phyloP scores from a whole-genome alignment of 1,140 invertebrate genomes.

The Mamestra configurata region DNA sequence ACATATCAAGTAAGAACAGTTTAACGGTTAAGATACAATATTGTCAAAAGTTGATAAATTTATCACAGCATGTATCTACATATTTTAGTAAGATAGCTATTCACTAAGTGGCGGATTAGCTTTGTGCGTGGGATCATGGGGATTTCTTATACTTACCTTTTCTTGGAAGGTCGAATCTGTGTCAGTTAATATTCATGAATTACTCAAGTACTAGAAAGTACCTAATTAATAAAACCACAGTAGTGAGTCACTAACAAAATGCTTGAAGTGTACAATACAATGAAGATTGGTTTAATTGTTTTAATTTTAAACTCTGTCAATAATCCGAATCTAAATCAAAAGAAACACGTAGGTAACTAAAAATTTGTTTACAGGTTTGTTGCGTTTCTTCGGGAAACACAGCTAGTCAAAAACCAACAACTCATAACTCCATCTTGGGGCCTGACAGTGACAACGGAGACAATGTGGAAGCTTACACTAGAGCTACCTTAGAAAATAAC shows the following conservation, averaged over 20 bases:
- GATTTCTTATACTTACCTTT: not conserved
- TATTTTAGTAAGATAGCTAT: too few relatives aligned
- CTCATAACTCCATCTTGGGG: not conserved
- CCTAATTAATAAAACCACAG: too few relatives aligned
- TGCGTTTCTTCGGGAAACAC: not conserved
- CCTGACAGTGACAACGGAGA: conserved; percentile 4
- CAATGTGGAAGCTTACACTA: conserved; percentile 45
- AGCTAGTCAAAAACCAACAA: not conserved
- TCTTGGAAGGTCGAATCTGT: conserved; percentile 7
- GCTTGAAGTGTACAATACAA: too few relatives aligned
- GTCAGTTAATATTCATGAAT: not conserved
- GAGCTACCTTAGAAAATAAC: conserved; percentile 44
- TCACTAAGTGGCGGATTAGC: too few relatives aligned
- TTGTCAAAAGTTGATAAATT: not conserved
- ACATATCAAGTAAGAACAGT: too few relatives aligned
- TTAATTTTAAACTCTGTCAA: too few relatives aligned
- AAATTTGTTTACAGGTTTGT: not conserved
- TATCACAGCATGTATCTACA: not conserved
- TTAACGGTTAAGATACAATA: not conserved
- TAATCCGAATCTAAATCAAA: too few relatives aligned
- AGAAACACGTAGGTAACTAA: too few relatives aligned
- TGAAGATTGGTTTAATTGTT: too few relatives aligned
- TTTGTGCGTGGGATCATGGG: not conserved
- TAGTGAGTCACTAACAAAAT: too few relatives aligned
- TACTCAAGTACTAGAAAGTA: not conserved